phyloP scores from a whole-genome alignment of 2,888 invertebrate genomes.

The Caenorhabditis sinica region DNA sequence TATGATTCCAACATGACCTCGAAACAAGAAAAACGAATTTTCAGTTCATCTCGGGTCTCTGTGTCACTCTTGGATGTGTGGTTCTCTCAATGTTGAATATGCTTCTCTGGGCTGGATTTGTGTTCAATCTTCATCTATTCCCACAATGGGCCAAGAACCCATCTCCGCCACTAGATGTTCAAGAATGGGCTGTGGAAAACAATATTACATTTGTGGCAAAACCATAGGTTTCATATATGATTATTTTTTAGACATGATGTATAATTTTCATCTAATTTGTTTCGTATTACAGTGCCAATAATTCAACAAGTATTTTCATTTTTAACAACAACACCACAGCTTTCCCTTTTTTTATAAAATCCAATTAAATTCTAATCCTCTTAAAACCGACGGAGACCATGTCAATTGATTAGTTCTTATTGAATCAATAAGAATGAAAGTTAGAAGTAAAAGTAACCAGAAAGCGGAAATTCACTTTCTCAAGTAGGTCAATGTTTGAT shows the following conservation, averaged over 20 bases:
- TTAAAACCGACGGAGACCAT: slow-evolving; percentile 20
- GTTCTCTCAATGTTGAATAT: slow-evolving; percentile 68
- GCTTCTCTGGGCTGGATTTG: slow-evolving; percentile 69
- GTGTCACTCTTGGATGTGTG: slow-evolving; percentile 72
- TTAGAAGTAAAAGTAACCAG: slow-evolving; percentile 15
- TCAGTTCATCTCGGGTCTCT: slow-evolving; percentile 70
- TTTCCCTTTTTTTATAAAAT: neutral
- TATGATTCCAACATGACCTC: slow-evolving; percentile 24
- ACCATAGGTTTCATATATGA: slow-evolving; percentile 15
- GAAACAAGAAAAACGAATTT: slow-evolving; percentile 4
- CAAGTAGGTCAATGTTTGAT: slow-evolving; percentile 30
- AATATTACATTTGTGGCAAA: slow-evolving; percentile 43
- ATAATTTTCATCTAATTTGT: slow-evolving; percentile 12
- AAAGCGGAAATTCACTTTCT: slow-evolving; percentile 9
- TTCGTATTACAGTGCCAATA: slow-evolving; percentile 4
- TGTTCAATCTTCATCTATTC: slow-evolving; percentile 70
- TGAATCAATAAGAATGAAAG: slow-evolving; percentile 43
- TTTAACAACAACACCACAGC: neutral
- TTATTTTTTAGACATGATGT: neutral
- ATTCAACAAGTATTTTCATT: neutral
- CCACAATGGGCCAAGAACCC: slow-evolving; percentile 72
- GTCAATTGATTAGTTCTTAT: slow-evolving; percentile 36
- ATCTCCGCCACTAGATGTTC: slow-evolving; percentile 54
- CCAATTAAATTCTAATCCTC: neutral
- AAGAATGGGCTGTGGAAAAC: slow-evolving; percentile 53